phyloP scores from a whole-genome alignment of 2,888 invertebrate species.

The Callimorpha dominula region DNA sequence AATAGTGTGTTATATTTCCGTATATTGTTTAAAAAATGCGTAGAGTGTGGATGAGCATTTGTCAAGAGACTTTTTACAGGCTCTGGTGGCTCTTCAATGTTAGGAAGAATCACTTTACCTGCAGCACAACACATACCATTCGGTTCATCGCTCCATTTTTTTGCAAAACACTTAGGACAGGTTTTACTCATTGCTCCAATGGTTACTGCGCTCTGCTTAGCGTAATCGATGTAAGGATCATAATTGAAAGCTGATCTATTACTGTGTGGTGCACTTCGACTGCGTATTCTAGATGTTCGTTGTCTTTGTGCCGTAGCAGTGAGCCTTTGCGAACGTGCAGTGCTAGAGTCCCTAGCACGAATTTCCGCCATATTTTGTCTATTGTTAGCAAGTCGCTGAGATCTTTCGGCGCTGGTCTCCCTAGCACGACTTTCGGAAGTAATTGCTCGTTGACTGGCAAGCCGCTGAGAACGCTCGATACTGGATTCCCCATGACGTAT shows the following conservation, averaged over 20 bases:
- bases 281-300: no score
- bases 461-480: conserved; percentile 5
- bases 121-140: no score
- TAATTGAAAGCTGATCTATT: no score
- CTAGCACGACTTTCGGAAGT: neutral
- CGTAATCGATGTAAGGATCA: no score
- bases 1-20: conserved; percentile 39
- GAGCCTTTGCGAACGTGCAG: conserved; percentile 28
- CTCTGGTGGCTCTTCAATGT: conserved; percentile 28
- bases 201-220: no score
- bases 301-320: neutral
- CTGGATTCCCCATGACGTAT: no score
- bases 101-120: no score
- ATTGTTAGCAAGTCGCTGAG: conserved; percentile 6
- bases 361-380: conserved; percentile 10
- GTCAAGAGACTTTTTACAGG: conserved; percentile 35
- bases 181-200: no score
- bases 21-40: conserved; percentile 33
- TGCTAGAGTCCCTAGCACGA: conserved; percentile 6
- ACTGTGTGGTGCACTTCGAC: no score
- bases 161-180: no score
- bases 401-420: no score
- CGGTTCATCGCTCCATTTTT: no score
- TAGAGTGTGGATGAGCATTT: conserved; percentile 27
- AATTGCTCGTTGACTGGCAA: conserved; percentile 1